Evolutionary conservation across 2,888 invertebrate species (phyloP).

Genomic region (Caenorhabditis panamensis): DNA sequence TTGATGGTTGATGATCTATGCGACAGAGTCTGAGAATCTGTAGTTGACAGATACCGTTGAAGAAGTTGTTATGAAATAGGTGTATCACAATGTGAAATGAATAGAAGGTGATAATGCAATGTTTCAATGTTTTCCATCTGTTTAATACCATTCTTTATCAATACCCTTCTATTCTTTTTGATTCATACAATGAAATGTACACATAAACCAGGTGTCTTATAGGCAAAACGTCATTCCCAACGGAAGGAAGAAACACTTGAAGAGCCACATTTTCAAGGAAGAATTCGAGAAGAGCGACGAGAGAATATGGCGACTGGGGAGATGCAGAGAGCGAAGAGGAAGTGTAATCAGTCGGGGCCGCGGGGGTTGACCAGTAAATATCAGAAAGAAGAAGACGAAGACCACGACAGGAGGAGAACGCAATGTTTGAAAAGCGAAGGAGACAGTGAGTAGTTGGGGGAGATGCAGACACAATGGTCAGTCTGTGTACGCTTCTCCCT

Average conservation of each 20-base stretch:
- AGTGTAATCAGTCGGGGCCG: constrained; percentile 40
- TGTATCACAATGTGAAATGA: too few species aligned
- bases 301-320: background rate
- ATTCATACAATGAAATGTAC: too few species aligned
- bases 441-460: background rate
- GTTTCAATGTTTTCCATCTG: too few species aligned
- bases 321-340: constrained; percentile 18
- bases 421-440: background rate
- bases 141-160: too few species aligned
- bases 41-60: too few species aligned
- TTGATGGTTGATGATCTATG: too few species aligned
- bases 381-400: constrained; percentile 14
- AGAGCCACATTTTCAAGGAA: background rate
- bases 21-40: too few species aligned
- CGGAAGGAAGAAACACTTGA: constrained; percentile 2
- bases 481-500: background rate
- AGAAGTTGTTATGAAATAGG: too few species aligned
- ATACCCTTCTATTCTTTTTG: too few species aligned
- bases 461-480: constrained; percentile 11
- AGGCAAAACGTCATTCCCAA: background rate
- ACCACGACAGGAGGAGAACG: constrained; percentile 10
- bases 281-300: background rate
- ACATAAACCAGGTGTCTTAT: too few species aligned
- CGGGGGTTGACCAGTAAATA: constrained; percentile 36
- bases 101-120: too few species aligned